These are phyloP conservation scores for Lasioglossum calceatum DNA, from an alignment of 2,888 invertebrate genomes.

Conservation along the genomic window DNA sequence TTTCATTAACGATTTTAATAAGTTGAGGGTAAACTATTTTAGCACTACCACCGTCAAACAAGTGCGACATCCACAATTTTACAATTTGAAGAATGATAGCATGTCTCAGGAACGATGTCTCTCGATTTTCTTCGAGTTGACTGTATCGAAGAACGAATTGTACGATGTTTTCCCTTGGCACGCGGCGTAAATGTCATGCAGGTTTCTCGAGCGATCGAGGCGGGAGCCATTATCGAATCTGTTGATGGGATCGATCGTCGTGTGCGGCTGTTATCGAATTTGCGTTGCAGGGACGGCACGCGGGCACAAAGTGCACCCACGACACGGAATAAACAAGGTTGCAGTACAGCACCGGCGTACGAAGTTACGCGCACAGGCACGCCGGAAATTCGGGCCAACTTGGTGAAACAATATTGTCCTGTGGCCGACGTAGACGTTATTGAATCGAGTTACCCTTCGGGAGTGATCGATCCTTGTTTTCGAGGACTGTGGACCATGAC, in stretches of 20 bases:
- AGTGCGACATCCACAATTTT: no score
- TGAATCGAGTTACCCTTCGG: constrained; percentile 65
- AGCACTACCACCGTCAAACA: no score
- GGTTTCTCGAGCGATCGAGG: not conserved
- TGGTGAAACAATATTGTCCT: constrained; percentile 64
- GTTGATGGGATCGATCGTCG: constrained; percentile 45
- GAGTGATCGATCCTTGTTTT: constrained; percentile 37
- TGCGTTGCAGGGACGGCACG: constrained; percentile 27
- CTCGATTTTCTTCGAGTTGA: not conserved
- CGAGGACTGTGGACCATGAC: not conserved
- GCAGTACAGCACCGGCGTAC: constrained; percentile 24
- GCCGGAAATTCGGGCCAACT: constrained; percentile 39
- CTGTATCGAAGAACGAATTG: not conserved
- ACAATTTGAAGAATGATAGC: not conserved
- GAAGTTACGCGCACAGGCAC: constrained; percentile 55
- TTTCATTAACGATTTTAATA: no score
- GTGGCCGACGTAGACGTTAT: constrained; percentile 60
- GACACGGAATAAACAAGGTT: constrained; percentile 55
- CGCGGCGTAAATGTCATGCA: constrained; percentile 1
- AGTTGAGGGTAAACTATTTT: no score
- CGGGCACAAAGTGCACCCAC: constrained; percentile 50
- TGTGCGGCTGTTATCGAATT: constrained; percentile 54
- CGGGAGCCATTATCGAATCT: constrained; percentile 50
- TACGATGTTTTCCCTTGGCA: not conserved
- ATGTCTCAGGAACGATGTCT: not conserved